Percentiles rank a stretch among this genome's conserved stretches.
These are phyloP conservation scores for Orthosia incerta DNA, from an alignment of 2,888 invertebrate species.

Conservation along the genomic window DNA sequence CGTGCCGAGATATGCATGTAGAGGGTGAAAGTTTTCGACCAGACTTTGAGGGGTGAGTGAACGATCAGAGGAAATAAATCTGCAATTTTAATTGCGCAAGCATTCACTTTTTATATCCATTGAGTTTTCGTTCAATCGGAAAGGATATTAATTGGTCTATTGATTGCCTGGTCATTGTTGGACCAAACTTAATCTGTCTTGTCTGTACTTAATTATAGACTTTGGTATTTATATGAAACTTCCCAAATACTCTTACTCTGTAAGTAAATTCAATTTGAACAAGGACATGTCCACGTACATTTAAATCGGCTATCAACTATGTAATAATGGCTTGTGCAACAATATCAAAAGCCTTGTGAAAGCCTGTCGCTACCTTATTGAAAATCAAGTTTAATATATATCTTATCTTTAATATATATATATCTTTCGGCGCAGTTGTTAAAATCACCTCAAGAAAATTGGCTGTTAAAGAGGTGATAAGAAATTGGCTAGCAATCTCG, in stretches of 20 bases:
- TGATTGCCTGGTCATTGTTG: slow-evolving; percentile 20
- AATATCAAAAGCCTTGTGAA: slow-evolving; percentile 8
- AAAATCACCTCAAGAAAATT: slow-evolving; percentile 15
- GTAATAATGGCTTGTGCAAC: slow-evolving; percentile 3
- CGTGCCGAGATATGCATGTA: slow-evolving; percentile 64
- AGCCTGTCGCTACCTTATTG: neutral
- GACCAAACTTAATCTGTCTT: slow-evolving; percentile 22
- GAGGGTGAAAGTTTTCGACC: slow-evolving; percentile 62
- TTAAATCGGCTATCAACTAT: slow-evolving; percentile 11
- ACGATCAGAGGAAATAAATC: slow-evolving; percentile 50
- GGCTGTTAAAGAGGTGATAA: slow-evolving; percentile 8
- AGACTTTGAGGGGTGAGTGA: slow-evolving; percentile 51
- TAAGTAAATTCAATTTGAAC: slow-evolving; percentile 4
- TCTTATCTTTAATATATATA: too few relatives aligned
- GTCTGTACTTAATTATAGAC: slow-evolving; percentile 18
- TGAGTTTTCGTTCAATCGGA: slow-evolving; percentile 28
- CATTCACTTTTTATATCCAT: slow-evolving; percentile 35
- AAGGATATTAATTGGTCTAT: slow-evolving; percentile 43
- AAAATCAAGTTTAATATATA: too few relatives aligned
- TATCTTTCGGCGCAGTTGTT: slow-evolving; percentile 36
- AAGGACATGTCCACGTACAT: neutral
- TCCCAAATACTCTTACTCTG: slow-evolving; percentile 4
- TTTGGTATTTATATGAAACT: slow-evolving; percentile 31
- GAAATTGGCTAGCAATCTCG: neutral
- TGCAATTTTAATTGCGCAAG: slow-evolving; percentile 54